A percentile compares a stretch with the other conserved stretches of the same genome.
phyloP scores from a whole-genome alignment of 2,113 vertebrate genomes.

The Pleuronectes platessa region DNA sequence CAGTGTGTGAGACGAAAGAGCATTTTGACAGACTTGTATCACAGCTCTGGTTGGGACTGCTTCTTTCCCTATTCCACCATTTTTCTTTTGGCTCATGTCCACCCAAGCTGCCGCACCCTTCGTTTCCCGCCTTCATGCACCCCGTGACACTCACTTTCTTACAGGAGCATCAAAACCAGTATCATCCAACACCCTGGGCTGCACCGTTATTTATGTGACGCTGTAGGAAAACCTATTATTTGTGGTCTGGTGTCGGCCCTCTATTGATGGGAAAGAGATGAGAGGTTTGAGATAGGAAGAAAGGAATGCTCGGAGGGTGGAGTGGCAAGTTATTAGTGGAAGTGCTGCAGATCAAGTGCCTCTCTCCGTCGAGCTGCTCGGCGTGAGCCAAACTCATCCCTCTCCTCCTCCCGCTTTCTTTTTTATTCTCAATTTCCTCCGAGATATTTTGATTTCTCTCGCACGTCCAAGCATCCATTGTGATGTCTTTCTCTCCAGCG shows the following conservation, averaged over 20 bases:
- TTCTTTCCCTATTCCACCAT: constrained; percentile 7
- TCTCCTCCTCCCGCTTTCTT: neutral
- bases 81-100: constrained; percentile 29
- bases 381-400: constrained; percentile 8
- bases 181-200: constrained; percentile 11
- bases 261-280: constrained; percentile 27
- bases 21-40: constrained; percentile 34
- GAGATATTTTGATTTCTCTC: constrained; percentile 18
- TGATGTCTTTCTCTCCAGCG: constrained; percentile 25
- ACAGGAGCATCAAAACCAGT: constrained; percentile 23
- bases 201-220: constrained; percentile 20
- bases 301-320: constrained; percentile 20
- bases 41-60: constrained; percentile 27
- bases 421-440: constrained; percentile 9
- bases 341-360: constrained; percentile 48
- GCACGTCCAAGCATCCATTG: constrained; percentile 9
- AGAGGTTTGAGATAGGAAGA: constrained; percentile 26
- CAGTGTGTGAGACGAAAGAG: constrained; percentile 1
- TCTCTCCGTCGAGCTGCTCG: constrained; percentile 24
- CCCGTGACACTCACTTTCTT: constrained; percentile 24
- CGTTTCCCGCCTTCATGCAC: constrained; percentile 26
- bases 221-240: constrained; percentile 22
- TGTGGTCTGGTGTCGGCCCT: neutral
- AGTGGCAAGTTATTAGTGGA: constrained; percentile 53
- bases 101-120: constrained; percentile 23